Base-by-base conservation (phyloP, 2,797 vertebrate species). In the Rachycentron canadum region DNA sequence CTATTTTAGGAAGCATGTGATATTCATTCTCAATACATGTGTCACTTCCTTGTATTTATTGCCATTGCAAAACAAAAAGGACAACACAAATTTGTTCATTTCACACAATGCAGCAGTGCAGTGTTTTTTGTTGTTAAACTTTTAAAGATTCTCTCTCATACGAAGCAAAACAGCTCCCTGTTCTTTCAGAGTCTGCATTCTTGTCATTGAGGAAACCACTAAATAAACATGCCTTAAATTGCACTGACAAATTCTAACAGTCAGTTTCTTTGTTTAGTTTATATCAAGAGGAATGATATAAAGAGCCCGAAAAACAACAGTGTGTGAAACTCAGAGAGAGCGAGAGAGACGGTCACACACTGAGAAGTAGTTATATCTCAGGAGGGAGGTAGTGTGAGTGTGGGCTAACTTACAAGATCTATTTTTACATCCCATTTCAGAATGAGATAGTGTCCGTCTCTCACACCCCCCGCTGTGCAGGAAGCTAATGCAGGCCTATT, bases 351-450 rank as follows among this genome's bases (percentile, higher is more conserved):
- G 60, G 75, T 77, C 68, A 30, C 52, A 49, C 65, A 38, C 65
- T 45, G 79, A 70, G 66, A 82, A 69, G 76, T 57, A 62, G 81
- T 23, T 50, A 83, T 90, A 85, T 88, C 81, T 57, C 61, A 32
- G 61, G 68, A 78, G 75, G 78, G 86, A 68, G 60, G 83, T 69
- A 68, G 72, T 3, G 21, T 9, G 43, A 76, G 73, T 75, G 81
- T 73, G 81, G 76, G 90, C 81, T 81, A 91, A 92, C 86, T 86
- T 84, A 85, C 70, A 57, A 89, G 87, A 85, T 94, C 88, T 93
- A 91, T 94, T 94, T 94, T 94, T 93, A 91, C 90, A 92, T 94
- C 89, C 93, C 88, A 93, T 94, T 93, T 94, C 84, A 91, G 90
- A 90, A 95, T 93, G 91, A 94, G 93, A 93, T 92, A 91, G 89